Evolutionary conservation across 1,140 invertebrate species (phyloP).

Genomic region (Oreohelix idahoensis): DNA sequence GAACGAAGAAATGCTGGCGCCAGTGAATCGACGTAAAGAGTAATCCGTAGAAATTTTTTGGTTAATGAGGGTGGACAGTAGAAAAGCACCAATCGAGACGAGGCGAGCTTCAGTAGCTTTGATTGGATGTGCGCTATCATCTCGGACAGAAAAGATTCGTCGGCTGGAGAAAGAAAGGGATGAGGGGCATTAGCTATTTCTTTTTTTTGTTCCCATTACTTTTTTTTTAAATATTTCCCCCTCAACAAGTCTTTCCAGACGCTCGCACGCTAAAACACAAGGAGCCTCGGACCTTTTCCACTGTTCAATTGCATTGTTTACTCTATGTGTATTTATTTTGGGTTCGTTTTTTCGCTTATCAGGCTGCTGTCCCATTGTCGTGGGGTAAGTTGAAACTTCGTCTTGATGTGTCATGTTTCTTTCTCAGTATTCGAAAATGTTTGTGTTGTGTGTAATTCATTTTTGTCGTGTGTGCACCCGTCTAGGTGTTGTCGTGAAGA

Average conservation of each 20-base stretch:
- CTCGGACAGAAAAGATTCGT: background rate
- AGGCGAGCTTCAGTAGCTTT: slow-evolving; percentile 18
- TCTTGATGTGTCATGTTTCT: too few relatives aligned
- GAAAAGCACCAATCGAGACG: slow-evolving; percentile 9
- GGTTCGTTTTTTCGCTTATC: background rate
- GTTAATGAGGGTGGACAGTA: slow-evolving; percentile 16
- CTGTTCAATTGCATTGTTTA: background rate
- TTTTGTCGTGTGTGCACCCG: too few relatives aligned
- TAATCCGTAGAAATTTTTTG: slow-evolving; percentile 16
- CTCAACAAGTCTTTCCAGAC: background rate
- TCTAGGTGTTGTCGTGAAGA: too few relatives aligned
- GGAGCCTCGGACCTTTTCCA: background rate
- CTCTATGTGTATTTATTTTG: background rate
- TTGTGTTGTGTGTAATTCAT: too few relatives aligned
- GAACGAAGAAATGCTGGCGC: background rate
- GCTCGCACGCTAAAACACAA: background rate
- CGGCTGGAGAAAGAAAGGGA: background rate
- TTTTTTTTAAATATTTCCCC: background rate
- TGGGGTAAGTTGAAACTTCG: background rate
- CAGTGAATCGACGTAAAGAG: slow-evolving; percentile 24
- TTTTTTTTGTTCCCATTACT: background rate
- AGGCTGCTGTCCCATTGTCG: background rate
- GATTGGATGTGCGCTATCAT: slow-evolving; percentile 30
- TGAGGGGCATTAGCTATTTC: background rate
- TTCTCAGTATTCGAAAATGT: too few relatives aligned